Base-by-base conservation (phyloP, 2,113 vertebrate species). In the Calyptommatus sinebrachiatus region DNA sequence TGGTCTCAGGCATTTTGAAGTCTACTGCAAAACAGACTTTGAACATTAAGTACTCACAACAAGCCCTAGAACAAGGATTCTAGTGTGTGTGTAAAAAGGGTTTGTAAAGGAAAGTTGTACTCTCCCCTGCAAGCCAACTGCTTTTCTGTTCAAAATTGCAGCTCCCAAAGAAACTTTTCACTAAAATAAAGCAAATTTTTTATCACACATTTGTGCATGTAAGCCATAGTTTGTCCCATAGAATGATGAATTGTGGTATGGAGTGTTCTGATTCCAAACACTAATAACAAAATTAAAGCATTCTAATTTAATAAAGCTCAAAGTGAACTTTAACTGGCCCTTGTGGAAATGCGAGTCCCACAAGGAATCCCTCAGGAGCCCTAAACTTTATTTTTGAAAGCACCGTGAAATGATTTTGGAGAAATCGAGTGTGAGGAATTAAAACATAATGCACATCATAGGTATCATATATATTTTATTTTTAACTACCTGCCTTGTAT, bases 391-490 rank as follows among this genome's bases (percentile, higher is more conserved):
- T 31, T 68, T 70, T 63, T 73, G 68, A 50, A 60, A 24, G 11
- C 65, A 78, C 61, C 41, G 4, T 28, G 29, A 78, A 29, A 24
- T 31, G 28, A 50, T 73, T 67, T 78, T 53, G 69, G 74, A 75
- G 67, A 76, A 28, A 9, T 80, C 1, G 29, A 80, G 78, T 7
- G 41, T 28, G 73, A 31, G 74, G 29, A 78, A 86, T 85, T 85
- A 82, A 85, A 85, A 82, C 5, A 22, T 45, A 83, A 83, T 88
- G 86, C 82, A 72, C 45, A 75, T 85, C 74, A 69, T 28, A 76
- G 22, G 16, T 26, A 5, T 70, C n/a, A 77, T 53, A 73, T 10
- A 71, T 68, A 16, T 78, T 89, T 88, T 67, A 57, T 57, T 53
- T 78, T 82, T 84, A 87, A 66, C 46, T 86, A 74, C 41, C 79